phyloP scores from a whole-genome alignment of 1,140 invertebrate species.

The Anastrepha ludens region DNA sequence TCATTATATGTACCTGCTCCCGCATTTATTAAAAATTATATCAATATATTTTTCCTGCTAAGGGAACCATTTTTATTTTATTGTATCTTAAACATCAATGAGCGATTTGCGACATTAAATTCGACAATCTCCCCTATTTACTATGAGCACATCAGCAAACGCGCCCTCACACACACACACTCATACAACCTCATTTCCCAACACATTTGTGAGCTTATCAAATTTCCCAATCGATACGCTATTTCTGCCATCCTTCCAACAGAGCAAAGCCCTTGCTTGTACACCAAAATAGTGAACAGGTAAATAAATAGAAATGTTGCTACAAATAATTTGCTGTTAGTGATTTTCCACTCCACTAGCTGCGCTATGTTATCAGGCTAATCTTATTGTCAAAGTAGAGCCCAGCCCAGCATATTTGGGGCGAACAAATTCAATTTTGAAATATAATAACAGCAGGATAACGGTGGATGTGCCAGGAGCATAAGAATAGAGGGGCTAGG shows the following conservation, averaged over 20 bases:
- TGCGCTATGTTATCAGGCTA: not conserved
- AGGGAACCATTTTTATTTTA: no score
- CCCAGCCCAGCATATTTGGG: conserved; percentile 12
- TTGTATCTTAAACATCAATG: no score
- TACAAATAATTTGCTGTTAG: conserved; percentile 9
- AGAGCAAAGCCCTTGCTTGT: not conserved
- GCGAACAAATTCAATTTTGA: conserved; percentile 44
- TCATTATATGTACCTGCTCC: no score
- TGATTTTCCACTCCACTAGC: conserved; percentile 21
- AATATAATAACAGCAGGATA: conserved; percentile 14
- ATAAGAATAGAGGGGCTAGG: not conserved
- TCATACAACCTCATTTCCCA: not conserved
- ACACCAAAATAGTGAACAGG: conserved; percentile 4
- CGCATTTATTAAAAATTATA: no score
- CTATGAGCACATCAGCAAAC: no score
- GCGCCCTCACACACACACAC: not conserved
- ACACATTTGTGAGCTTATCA: not conserved
- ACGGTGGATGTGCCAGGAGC: not conserved
- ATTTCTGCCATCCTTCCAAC: not conserved
- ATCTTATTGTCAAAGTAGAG: conserved; percentile 26
- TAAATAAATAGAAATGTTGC: conserved; percentile 3
- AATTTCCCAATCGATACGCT: conserved; percentile 17
- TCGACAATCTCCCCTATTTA: no score
- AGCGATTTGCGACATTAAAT: no score
- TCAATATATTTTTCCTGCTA: no score